A percentile compares a stretch with the other conserved stretches of the same genome.
Conservation (phyloP, 2,888 invertebrate genomes). For the Podabrus alpinus region DNA sequence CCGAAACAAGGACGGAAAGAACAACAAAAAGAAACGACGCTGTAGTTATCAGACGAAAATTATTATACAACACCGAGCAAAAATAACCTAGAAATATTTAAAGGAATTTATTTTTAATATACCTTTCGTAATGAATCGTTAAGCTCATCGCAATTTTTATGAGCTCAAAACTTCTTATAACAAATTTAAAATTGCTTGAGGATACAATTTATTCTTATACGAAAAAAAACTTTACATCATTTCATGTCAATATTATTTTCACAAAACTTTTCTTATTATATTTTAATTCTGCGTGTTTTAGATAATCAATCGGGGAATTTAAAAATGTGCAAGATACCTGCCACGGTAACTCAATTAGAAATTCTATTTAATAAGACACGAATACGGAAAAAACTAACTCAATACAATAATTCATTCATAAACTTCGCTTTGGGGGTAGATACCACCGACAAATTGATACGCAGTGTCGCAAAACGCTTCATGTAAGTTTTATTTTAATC, state of each 20-base stretch:
- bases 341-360: background rate
- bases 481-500: background rate
- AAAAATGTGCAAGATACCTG: background rate
- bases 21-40: background rate
- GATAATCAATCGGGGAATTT: constrained; percentile 12
- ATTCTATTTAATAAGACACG: background rate
- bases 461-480: background rate
- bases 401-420: background rate
- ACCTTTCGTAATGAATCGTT: constrained; percentile 30
- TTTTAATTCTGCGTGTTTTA: constrained; percentile 15
- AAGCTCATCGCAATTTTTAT: constrained; percentile 32
- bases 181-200: constrained; percentile 33
- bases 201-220: constrained; percentile 34
- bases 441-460: too few relatives aligned
- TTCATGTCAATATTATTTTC: constrained; percentile 32
- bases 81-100: constrained; percentile 20
- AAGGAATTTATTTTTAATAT: constrained; percentile 30
- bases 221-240: constrained; percentile 32
- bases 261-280: constrained; percentile 32
- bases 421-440: background rate
- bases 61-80: constrained; percentile 1
- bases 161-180: constrained; percentile 32
- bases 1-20: background rate
- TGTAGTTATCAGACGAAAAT: background rate
- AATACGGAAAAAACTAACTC: background rate